Evolutionary conservation across 2,797 vertebrate species (phyloP).

Genomic region (Sternarchorhynchus goeldii): DNA sequence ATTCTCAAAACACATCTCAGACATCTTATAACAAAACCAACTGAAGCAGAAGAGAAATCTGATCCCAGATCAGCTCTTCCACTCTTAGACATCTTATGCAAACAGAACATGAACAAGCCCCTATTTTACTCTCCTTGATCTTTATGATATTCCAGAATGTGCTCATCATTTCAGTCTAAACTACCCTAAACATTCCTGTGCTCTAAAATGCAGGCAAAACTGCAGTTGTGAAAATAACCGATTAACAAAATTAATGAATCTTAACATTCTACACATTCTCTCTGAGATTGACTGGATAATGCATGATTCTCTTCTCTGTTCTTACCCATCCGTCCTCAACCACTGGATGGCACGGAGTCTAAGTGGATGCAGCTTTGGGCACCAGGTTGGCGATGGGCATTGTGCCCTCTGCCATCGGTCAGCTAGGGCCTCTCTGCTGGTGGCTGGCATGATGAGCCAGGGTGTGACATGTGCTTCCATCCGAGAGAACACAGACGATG

Average conservation of each 20-base stretch:
- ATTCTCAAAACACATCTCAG: background rate
- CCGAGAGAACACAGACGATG: slow-evolving; percentile 68
- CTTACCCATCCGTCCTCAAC: background rate
- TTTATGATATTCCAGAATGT: background rate
- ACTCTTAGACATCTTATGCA: background rate
- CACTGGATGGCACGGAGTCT: slow-evolving; percentile 19
- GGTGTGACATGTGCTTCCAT: slow-evolving; percentile 80
- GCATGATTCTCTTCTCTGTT: background rate
- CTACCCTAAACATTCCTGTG: too few relatives aligned
- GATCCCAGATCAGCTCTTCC: background rate
- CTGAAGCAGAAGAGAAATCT: background rate
- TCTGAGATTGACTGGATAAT: background rate
- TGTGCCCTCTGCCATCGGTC: slow-evolving; percentile 59
- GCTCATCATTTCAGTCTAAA: too few relatives aligned
- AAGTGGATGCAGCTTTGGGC: slow-evolving; percentile 61
- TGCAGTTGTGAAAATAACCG: too few relatives aligned
- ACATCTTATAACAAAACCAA: background rate
- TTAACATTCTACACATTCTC: background rate
- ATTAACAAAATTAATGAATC: too few relatives aligned
- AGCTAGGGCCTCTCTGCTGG: slow-evolving; percentile 68
- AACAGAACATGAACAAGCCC: too few relatives aligned
- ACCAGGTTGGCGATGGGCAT: slow-evolving; percentile 67
- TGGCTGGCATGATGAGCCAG: slow-evolving; percentile 71
- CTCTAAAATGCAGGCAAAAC: too few relatives aligned
- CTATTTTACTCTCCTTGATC: too few relatives aligned